A percentile compares a stretch with the other conserved stretches of the same genome.
Conservation (phyloP, 2,888 invertebrate species). For the Palloptera scutellata region DNA sequence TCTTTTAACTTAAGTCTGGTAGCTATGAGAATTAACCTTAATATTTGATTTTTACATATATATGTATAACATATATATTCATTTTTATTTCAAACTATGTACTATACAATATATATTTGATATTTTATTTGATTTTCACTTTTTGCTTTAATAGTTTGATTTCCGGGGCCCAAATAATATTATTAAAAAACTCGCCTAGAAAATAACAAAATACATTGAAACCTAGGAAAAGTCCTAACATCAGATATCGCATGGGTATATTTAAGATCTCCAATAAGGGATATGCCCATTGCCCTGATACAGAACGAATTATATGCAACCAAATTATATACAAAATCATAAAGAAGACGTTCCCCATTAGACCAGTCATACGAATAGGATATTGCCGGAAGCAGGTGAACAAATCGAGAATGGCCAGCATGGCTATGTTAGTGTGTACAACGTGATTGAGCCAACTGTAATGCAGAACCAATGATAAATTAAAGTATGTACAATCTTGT, state of each 20-base stretch:
- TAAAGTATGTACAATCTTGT: background rate
- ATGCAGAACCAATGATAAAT: conserved; percentile 9
- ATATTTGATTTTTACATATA: too few relatives aligned
- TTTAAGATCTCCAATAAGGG: conserved; percentile 82
- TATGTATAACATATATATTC: too few relatives aligned
- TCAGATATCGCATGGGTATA: conserved; percentile 73
- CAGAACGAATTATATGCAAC: conserved; percentile 77
- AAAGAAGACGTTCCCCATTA: conserved; percentile 70
- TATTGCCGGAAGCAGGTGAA: conserved; percentile 77
- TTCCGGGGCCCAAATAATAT: conserved; percentile 74
- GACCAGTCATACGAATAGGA: conserved; percentile 72
- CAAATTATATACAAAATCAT: conserved; percentile 78
- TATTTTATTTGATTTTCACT: too few relatives aligned
- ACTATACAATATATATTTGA: too few relatives aligned
- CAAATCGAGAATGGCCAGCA: conserved; percentile 79
- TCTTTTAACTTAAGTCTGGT: too few relatives aligned
- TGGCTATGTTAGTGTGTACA: conserved; percentile 86
- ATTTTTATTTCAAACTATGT: too few relatives aligned
- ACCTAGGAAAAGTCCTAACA: conserved; percentile 72
- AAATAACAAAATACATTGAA: conserved; percentile 72
- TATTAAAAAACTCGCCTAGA: conserved; percentile 76
- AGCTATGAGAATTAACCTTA: too few relatives aligned
- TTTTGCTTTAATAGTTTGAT: conserved; percentile 59
- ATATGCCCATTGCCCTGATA: conserved; percentile 87
- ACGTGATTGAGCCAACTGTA: conserved; percentile 86